A percentile compares a stretch with the other conserved stretches of the same genome.
Conservation (phyloP, 2,888 invertebrate species). For the Pseudococcus longispinus region DNA sequence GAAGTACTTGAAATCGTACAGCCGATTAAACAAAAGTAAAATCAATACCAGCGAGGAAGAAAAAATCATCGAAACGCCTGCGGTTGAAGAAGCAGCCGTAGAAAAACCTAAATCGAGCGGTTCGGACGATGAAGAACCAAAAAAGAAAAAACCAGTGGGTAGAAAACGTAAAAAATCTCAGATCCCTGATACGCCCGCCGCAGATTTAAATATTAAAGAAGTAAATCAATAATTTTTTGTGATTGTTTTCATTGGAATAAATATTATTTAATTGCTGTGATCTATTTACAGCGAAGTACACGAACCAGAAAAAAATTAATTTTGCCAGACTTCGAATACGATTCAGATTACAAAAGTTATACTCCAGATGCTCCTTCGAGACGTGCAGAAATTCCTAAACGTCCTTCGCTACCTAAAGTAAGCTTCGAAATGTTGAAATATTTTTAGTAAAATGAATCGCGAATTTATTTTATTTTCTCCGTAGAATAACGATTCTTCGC, state of each 20-base stretch:
- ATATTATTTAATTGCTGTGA: not conserved
- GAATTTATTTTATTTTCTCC: not conserved
- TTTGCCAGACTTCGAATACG: slow-evolving; percentile 48
- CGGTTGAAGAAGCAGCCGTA: not conserved
- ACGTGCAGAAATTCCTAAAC: not conserved
- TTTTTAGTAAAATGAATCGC: not conserved
- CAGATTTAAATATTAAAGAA: slow-evolving; percentile 19
- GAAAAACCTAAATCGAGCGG: not conserved
- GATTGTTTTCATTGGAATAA: not conserved
- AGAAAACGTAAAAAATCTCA: not conserved
- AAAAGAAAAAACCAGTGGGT: not conserved
- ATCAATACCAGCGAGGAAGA: not conserved
- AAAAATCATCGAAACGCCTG: not conserved
- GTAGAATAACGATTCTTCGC: not conserved
- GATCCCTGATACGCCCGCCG: not conserved
- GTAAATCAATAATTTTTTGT: not conserved
- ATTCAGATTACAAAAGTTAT: slow-evolving; percentile 33
- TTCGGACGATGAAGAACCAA: not conserved
- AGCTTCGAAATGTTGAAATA: not conserved
- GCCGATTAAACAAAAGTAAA: slow-evolving; percentile 1
- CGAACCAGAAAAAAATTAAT: slow-evolving; percentile 45
- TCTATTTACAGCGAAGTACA: slow-evolving; percentile 16
- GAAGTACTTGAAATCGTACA: slow-evolving; percentile 33
- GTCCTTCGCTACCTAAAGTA: not conserved
- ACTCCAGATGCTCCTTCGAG: not conserved